Percentiles rank a stretch among this genome's conserved stretches.
Conservation (phyloP, 2,797 vertebrate genomes). For the Myotis planiceps region DNA sequence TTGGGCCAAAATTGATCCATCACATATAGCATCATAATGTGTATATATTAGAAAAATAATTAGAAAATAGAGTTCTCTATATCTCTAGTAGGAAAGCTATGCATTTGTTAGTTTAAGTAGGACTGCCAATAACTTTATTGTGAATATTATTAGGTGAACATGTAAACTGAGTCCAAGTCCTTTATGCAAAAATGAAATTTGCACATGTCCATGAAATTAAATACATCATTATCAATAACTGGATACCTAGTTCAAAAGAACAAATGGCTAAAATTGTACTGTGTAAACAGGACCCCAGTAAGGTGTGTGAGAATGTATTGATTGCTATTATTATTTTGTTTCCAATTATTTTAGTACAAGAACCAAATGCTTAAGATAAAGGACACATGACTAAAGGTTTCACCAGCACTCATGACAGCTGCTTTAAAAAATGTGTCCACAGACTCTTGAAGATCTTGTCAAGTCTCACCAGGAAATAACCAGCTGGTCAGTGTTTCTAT, state of each 20-base stretch:
- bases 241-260: neutral
- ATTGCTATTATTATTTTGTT: neutral
- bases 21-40: neutral
- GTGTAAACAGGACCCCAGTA: neutral
- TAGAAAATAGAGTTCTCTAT: neutral
- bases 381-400: neutral
- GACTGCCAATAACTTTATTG: neutral
- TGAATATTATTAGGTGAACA: slow-evolving; percentile 6
- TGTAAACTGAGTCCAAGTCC: neutral
- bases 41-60: neutral
- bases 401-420: neutral
- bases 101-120: neutral
- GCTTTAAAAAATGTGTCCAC: neutral
- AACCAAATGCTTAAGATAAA: neutral
- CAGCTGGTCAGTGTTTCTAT: neutral
- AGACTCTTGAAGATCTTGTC: neutral
- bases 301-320: neutral
- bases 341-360: slow-evolving; percentile 31
- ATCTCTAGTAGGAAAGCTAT: slow-evolving; percentile 33
- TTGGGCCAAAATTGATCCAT: slow-evolving; percentile 8
- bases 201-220: slow-evolving; percentile 1
- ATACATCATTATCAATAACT: neutral
- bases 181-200: slow-evolving; percentile 33
- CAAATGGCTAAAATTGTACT: neutral
- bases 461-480: neutral